These are phyloP conservation scores for Caenorhabditis drosophilae DNA, from an alignment of 2,888 invertebrate genomes.

Conservation along the genomic window DNA sequence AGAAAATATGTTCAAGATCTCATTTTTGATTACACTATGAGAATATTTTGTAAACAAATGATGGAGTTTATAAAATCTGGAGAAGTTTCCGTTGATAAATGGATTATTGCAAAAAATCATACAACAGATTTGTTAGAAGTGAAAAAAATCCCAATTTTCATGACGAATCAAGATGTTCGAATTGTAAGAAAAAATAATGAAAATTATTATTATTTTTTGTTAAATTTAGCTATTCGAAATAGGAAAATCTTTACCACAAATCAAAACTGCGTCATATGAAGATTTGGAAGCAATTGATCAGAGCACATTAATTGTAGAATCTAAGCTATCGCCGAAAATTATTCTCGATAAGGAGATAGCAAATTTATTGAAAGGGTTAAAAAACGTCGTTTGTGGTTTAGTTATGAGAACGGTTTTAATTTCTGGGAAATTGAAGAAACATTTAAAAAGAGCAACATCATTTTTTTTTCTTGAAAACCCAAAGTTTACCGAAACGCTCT, in stretches of 20 bases:
- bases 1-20: conserved; percentile 8
- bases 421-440: conserved; percentile 28
- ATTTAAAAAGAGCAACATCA: conserved; percentile 22
- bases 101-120: conserved; percentile 20
- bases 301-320: conserved; percentile 14
- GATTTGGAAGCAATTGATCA: conserved; percentile 25
- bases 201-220: not conserved
- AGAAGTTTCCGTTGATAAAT: conserved; percentile 22
- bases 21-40: conserved; percentile 25
- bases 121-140: conserved; percentile 5
- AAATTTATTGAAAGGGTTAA: conserved; percentile 9
- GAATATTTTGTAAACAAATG: conserved; percentile 29
- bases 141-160: conserved; percentile 20
- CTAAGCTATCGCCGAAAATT: conserved; percentile 2
- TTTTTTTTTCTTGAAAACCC: conserved; percentile 39
- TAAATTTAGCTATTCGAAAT: conserved; percentile 31
- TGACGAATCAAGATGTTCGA: conserved; percentile 10
- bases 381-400: conserved; percentile 30
- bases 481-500: conserved; percentile 19
- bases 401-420: conserved; percentile 29
- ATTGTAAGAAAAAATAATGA: conserved; percentile 13
- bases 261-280: conserved; percentile 15
- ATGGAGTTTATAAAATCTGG: conserved; percentile 31
- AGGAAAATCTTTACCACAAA: conserved; percentile 30
- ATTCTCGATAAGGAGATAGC: conserved; percentile 15